Base-by-base conservation (phyloP, 2,113 vertebrate genomes). In the Toxotes jaculatrix region DNA sequence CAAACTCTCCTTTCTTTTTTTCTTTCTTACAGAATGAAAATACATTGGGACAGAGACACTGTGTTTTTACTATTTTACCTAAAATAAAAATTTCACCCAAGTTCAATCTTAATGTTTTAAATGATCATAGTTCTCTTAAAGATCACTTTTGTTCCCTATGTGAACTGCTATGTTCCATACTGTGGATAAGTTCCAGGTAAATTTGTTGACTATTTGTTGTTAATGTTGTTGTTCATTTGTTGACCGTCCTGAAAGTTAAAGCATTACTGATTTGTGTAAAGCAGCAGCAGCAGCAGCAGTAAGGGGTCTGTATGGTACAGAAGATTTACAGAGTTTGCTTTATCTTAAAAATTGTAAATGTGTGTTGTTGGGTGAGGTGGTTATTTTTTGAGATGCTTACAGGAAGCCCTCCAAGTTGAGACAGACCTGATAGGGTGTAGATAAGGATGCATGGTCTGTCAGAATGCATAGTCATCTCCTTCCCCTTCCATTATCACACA, bases 401-500 rank as follows among this genome's bases (percentile, higher is more conserved):
- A 86, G 78, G 69, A 82, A 82, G 51, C 23, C 5, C 31, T 55
- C 23, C 3, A 7, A 40, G 51, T 59, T 71, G 38, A 62, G 57
- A 63, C 16, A 32, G 43, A 71, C 45, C 80, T 78, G 76, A 80
- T 55, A 57, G 51, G 74, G 78, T 38, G 64, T 31, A 83, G 84
- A 87, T 89, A 61, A 82, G 79, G 73, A 45, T 43, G 34, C 62
- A 59, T 5, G 23, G 3, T 43, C 49, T 69, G 40, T 81, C 83
- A 83, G 65, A 85, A 53, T 61, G 80, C 82, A 79, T 2, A 63
- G 59, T 87, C 88, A 92, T 74, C 55, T 84, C 83, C 88, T 88
- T 86, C 91, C 85, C 19, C 40, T 81, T 83, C 64, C 77, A 68
- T 83, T 83, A 86, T 77, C 80, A 57, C 69, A 57, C 79, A 69